phyloP scores from a whole-genome alignment of 2,888 invertebrate species.

The Linyphia triangularis region DNA sequence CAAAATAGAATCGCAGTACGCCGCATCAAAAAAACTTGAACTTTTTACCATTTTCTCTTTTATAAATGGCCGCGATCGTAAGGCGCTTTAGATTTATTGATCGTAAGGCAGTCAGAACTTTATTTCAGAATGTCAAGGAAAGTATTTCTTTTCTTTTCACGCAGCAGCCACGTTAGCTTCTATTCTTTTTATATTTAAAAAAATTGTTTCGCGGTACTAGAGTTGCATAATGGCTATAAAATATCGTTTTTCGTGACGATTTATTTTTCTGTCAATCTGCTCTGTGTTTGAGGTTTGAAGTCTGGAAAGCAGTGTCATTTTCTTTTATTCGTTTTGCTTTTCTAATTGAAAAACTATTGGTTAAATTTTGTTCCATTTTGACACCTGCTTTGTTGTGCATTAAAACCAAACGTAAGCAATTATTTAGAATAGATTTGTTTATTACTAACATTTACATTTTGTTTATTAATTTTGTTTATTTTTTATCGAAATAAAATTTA shows the following conservation, averaged over 20 bases:
- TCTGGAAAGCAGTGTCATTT: too few species aligned
- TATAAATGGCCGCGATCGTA: constrained; percentile 52
- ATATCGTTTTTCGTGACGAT: not conserved
- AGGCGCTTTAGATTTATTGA: constrained; percentile 61
- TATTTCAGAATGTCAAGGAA: constrained; percentile 49
- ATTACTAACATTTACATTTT: too few species aligned
- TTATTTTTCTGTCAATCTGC: not conserved
- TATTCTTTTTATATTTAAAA: not conserved
- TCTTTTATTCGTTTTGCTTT: too few species aligned
- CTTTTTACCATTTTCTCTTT: constrained; percentile 65
- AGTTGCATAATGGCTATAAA: not conserved
- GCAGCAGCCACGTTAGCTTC: not conserved
- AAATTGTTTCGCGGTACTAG: not conserved
- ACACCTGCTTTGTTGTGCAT: too few species aligned
- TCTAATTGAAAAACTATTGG: too few species aligned
- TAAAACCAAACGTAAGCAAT: too few species aligned
- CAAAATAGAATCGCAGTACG: constrained; percentile 62
- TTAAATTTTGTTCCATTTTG: too few species aligned
- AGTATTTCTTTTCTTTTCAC: constrained; percentile 28
- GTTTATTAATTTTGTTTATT: too few species aligned
- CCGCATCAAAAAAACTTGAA: constrained; percentile 49
- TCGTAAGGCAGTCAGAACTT: constrained; percentile 54
- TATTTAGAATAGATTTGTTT: too few species aligned
- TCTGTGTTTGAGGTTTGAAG: not conserved
- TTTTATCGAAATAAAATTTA: too few species aligned